Conservation (phyloP, 2,888 invertebrate genomes). For the Scaptomyza caliginosa region DNA sequence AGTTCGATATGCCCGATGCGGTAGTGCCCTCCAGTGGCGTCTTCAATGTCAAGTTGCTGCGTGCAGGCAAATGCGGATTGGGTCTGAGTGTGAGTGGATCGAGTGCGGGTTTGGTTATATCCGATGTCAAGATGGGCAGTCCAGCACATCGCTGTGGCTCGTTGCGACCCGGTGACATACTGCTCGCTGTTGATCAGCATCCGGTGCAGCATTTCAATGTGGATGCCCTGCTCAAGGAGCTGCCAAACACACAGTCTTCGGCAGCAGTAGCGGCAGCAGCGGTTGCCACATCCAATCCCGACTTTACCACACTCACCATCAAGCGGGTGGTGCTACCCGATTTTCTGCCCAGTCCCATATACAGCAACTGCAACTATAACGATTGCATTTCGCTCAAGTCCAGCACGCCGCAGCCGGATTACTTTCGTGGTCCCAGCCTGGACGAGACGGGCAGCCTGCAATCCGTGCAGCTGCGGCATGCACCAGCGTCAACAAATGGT, state of each 20-base stretch:
- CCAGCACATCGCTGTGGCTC: conserved; percentile 95
- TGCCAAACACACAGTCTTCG: conserved; percentile 59
- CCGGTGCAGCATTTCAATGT: conserved; percentile 86
- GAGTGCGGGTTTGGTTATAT: conserved; percentile 89
- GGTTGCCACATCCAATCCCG: conserved; percentile 28
- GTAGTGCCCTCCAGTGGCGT: conserved; percentile 96
- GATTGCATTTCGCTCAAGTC: conserved; percentile 83
- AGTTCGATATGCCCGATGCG: conserved; percentile 96
- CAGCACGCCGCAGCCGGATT: conserved; percentile 83
- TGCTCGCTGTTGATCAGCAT: conserved; percentile 94
- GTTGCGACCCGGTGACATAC: conserved; percentile 92
- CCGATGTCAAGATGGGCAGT: conserved; percentile 95
- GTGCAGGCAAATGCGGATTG: conserved; percentile 89
- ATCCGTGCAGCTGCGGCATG: conserved; percentile 81
- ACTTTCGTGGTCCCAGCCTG: conserved; percentile 74
- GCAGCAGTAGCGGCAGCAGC: not conserved
- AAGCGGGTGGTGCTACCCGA: conserved; percentile 83
- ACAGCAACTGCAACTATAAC: conserved; percentile 82
- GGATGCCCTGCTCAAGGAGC: conserved; percentile 83
- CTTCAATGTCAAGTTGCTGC: conserved; percentile 94
- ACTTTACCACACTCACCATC: conserved; percentile 83
- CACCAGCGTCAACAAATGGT: conserved; percentile 15
- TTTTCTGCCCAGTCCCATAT: conserved; percentile 82
- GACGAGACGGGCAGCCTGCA: conserved; percentile 75
- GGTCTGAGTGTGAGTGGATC: conserved; percentile 95